Base-by-base conservation (phyloP, 2,888 invertebrate genomes). In the Eristalinus aeneus region DNA sequence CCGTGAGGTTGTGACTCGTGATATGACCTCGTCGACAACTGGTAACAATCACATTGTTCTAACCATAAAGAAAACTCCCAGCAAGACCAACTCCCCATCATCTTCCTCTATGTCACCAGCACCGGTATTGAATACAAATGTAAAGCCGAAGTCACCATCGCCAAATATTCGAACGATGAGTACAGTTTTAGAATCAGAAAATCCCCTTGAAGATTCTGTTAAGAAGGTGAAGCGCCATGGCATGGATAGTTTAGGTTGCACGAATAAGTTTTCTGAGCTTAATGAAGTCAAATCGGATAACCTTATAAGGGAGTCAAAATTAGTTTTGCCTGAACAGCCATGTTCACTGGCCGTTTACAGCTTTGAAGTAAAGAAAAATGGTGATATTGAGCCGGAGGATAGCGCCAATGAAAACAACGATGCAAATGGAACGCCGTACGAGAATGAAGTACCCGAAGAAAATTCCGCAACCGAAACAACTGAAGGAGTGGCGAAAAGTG, bases 21-120 rank as follows among this genome's bases (percentile, higher is more conserved):
- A 90, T 89, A 82, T 90, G 89, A 82, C 91, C 77, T 87, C 89
- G 6, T 85, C 89, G n/a, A 88, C 89, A 23, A 88, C 87, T 20
- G 89, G 87, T 0, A 89, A 88, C 53, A 91, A 91, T 88, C 92
- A 91, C 71, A 91, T 92, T 34, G 91, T 92, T 0, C 63, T 92
- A 75, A 92, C 91, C 11, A 91, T 92, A 63, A 92, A 92, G 53
- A 92, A 92, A 88, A 91, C 91, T 5, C 90, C 91, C 12, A 90
- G 89, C 67, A 91, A 91, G 89, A 89, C 89, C 0, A 90, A 89
- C 75, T 91, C 91, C 0, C 89, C 90, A 1, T 89, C 89, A 8
- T 89, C 89, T 22, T 89, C 90, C 2, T 82, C 89, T 12, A 88
- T 89, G 34, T 87, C 86, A 22, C 79, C 81, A 9, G 89, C 90